Base-by-base conservation (phyloP, 2,113 vertebrate species). In the Leptocoma aspasia region DNA sequence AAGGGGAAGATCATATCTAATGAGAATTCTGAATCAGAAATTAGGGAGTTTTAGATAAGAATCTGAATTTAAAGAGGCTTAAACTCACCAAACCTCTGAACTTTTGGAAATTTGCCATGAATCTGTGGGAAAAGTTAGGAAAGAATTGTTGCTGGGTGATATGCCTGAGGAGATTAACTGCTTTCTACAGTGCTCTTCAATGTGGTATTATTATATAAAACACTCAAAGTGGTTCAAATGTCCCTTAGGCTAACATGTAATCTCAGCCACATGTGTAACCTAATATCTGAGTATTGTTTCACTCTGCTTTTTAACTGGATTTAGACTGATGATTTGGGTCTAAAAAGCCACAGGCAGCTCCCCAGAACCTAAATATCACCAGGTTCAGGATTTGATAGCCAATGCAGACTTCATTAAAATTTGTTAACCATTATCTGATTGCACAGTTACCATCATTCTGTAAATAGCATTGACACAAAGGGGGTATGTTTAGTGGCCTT, bases 231-330 rank as follows among this genome's bases (percentile, higher is more conserved):
- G 94, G 89, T 97, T 97, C 92, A 78, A 7, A 91, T 97, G 76
- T 93, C 95, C 95, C 82, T 83, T 59, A 73, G 86, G 93, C 91
- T 82, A 94, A 85, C 52, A 31, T 90, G 83, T 93, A 95, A 93
- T 89, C 95, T 92, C 78, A 95, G 68, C 92, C 72, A 52, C 78
- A 57, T 65, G 69, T 91, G 97, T 97, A 97, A 98, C 83, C 70
- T 50, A 91, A 96, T 97, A 97, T 90, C 91, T 84, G 52, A 73
- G 66, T 73, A 96, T 98, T 96, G 92, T 97, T 98, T 97, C 95
- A 70, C 80, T 93, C 91, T 63, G 66, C 69, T 82, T 84, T 95
- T 84, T 79, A 89, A 82, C 65, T 68, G 77, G 42, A 70, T 96
- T 96, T 95, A 81, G 52, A 19, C 50, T 82, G 42, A 75, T 87